Percentiles rank a stretch among this genome's conserved stretches.
These are phyloP conservation scores for Columba livia DNA, from an alignment of 2,113 vertebrate genomes.

Conservation along the genomic window DNA sequence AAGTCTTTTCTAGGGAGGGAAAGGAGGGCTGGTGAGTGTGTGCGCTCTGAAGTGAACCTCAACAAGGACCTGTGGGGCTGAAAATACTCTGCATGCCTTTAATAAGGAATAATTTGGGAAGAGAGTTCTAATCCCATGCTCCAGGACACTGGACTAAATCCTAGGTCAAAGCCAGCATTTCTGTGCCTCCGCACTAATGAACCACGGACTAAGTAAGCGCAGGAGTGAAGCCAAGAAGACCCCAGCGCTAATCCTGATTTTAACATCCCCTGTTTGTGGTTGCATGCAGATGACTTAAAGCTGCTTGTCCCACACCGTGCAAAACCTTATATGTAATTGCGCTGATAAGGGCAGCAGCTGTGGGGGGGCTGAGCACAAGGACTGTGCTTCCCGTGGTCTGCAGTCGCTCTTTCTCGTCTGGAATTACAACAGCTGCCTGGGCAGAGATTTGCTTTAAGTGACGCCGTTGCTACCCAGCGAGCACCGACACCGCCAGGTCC, in stretches of 20 bases:
- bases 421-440: background rate
- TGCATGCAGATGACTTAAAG: background rate
- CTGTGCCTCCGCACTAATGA: background rate
- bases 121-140: background rate
- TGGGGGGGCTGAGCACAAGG: background rate
- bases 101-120: background rate
- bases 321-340: background rate
- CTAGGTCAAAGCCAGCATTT: background rate
- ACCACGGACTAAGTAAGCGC: background rate
- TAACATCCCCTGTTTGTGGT: background rate
- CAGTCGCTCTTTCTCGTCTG: accelerated
- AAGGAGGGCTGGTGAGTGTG: background rate
- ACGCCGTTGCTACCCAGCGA: background rate
- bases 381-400: background rate
- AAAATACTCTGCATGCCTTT: background rate
- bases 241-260: background rate
- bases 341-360: conserved; percentile 4
- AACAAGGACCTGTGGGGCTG: background rate
- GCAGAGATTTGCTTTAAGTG: background rate
- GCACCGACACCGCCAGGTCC: background rate
- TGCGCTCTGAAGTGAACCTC: background rate
- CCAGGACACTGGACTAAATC: background rate
- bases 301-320: background rate
- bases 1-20: background rate
- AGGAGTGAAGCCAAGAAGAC: background rate